Evolutionary conservation across 2,888 invertebrate genomes (phyloP), one percentile per base, ranked within the genome.

Genomic region (Sarcophaga subvicina): DNA sequence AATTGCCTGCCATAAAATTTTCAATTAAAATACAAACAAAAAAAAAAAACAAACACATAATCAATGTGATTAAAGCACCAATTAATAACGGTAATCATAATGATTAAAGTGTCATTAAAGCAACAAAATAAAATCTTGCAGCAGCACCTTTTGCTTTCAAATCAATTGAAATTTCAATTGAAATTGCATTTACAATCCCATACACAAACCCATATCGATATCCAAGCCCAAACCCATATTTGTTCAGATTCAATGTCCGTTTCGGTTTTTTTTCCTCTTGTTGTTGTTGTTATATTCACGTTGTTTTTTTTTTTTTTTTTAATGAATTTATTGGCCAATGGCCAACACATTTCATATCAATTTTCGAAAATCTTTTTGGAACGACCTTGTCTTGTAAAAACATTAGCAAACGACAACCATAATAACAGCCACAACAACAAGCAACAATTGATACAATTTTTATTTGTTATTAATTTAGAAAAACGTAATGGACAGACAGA

Each of bases 371-470:
- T 80, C 80, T 80, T 85, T 85, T 85, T 76, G 62, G 66, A 71
- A 85, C 84, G 84, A 85, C 84, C 84, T 80, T 85, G 84, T 85
- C 84, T 76, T 80, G 25, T 17, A 62, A 76, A 49, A 71, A 63
- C 14, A 54, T 67, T 70, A 20, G 76, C 78, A 72, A 60, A 37
- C 37, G 54, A 66, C 72, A 72, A 59, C 64, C 14, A 67, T 12
- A 14, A 4, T 5, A 17, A n/a, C 17, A n/a, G n/a, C n/a, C n/a
- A n/a, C n/a, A 17, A 2, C n/a, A 14, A 59, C 17, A 47, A 47
- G 37, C 63, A 75, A 60, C 63, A 71, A 71, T 69, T 60, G 27
- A 62, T 63, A 64, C 79, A 63, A 69, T 17, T 71, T 60, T 66
- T 64, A 78, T 72, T 72, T 78, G 63, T 59, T 79, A 64, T 69